Conservation (phyloP, 2,113 vertebrate genomes). For the Chelonoidis abingdonii region DNA sequence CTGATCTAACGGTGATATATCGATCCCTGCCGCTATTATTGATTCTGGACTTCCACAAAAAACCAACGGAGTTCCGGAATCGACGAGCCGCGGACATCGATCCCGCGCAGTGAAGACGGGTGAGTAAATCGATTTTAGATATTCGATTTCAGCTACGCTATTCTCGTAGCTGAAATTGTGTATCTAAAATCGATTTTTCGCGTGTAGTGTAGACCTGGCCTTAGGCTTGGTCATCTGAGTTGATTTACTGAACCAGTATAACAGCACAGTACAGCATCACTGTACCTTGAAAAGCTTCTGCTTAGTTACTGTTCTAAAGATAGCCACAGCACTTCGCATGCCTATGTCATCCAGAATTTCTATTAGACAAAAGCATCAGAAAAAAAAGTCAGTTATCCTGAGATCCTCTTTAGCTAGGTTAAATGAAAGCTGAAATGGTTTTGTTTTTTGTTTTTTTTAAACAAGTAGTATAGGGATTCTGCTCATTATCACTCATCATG, state of each 20-base stretch:
- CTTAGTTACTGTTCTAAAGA: constrained; percentile 74
- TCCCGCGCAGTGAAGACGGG: no score
- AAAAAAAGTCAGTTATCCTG: constrained; percentile 18
- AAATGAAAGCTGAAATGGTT: background rate
- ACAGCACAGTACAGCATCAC: constrained; percentile 28
- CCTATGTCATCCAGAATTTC: constrained; percentile 45
- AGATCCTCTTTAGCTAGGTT: background rate
- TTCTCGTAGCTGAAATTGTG: no score
- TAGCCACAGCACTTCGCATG: constrained; percentile 54
- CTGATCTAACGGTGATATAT: no score
- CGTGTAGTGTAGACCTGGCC: no score
- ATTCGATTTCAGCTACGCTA: no score
- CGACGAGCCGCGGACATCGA: no score
- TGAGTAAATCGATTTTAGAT: no score
- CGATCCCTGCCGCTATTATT: no score
- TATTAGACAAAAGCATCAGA: constrained; percentile 12
- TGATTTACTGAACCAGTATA: constrained; percentile 39
- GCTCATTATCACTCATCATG: background rate
- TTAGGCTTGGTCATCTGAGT: constrained; percentile 26
- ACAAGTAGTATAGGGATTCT: background rate
- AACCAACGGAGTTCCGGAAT: no score
- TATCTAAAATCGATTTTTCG: no score
- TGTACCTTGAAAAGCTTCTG: constrained; percentile 49
- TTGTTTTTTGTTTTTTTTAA: background rate
- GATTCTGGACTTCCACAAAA: no score